A percentile compares a stretch with the other conserved stretches of the same genome.
These are phyloP conservation scores for Schizotus pectinicornis DNA, from an alignment of 2,888 invertebrate species.

Conservation along the genomic window DNA sequence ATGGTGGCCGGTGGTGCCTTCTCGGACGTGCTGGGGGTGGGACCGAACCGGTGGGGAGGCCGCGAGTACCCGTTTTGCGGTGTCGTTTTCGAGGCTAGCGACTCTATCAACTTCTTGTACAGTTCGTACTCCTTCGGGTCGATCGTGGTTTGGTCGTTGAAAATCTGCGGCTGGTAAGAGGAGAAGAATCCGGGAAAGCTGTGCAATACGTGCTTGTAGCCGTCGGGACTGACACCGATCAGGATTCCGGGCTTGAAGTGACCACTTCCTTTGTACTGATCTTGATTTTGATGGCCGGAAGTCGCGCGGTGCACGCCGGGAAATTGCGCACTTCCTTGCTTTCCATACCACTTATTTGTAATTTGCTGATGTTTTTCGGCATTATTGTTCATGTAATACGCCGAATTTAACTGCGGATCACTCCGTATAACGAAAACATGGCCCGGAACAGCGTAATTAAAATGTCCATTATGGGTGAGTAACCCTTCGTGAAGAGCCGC, in stretches of 20 bases:
- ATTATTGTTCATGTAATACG: constrained; percentile 10
- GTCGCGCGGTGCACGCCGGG: background rate
- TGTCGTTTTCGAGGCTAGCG: constrained; percentile 39
- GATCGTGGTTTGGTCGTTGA: constrained; percentile 32
- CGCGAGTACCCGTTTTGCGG: constrained; percentile 4
- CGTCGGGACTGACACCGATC: constrained; percentile 41
- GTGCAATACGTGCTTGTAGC: constrained; percentile 45
- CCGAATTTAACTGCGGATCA: constrained; percentile 26
- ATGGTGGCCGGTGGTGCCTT: constrained; percentile 16
- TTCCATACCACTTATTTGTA: constrained; percentile 11
- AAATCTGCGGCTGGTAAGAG: constrained; percentile 27
- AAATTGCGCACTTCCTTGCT: constrained; percentile 21
- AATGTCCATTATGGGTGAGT: constrained; percentile 55
- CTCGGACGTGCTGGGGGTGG: background rate
- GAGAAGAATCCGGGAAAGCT: constrained; percentile 41
- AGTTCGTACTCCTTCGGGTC: constrained; percentile 45
- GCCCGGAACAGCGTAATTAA: constrained; percentile 62
- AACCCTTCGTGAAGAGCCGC: constrained; percentile 49
- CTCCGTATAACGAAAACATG: constrained; percentile 69
- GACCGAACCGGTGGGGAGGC: constrained; percentile 17
- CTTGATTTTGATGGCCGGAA: constrained; percentile 8
- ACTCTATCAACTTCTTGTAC: constrained; percentile 47
- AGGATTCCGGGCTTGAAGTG: constrained; percentile 22
- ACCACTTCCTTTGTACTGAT: constrained; percentile 1
- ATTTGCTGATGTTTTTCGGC: constrained; percentile 6